Evolutionary conservation across 2,888 invertebrate genomes (phyloP), one percentile per base, ranked within the genome.

Genomic region (Pegoplata infirma): DNA sequence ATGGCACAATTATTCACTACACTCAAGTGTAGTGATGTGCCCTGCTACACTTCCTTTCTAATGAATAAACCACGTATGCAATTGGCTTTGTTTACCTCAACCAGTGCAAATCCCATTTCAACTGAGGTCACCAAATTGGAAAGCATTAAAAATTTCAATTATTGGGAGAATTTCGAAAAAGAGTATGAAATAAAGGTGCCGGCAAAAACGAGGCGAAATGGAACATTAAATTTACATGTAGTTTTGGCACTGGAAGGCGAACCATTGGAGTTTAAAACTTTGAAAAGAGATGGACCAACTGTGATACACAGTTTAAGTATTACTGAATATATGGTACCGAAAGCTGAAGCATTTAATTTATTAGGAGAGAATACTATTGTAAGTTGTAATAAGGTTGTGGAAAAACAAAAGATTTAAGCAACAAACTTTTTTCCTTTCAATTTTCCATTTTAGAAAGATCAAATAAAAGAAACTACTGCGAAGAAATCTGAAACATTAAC

Each of bases 211-310:
- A 91, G 95, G 12, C 92, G 93, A 72, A 98, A 98, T 91, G 98
- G 98, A 0, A 94, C 95, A 5, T 87, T 98, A 53, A 94, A 91
- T 86, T 91, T 97, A 85, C 96, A 97, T 88, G 92, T 94, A 1
- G 91, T 94, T 56, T 85, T 95, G 36, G 91, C 93, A 16, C 92
- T 94, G 61, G 89, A 92, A 76, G 92, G 92, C 28, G 90, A 86
- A 36, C 90, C 91, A 2, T 84, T 91, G 0, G 91, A 92, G 69
- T 92, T 93, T 88, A 90, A 91, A 61, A 92, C 92, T 25, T 90
- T 94, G 25, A 90, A 92, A 79, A 91, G 91, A 16, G 91, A 91
- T 8, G 93, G 93, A 36, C 91, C 93, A 19, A 91, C 93, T 19
- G 92, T 92, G 0, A 91, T 92, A 82, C 90, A 94, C 23, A 92